Conservation (phyloP, 2,113 vertebrate genomes). For the Xyliphius kryptos region DNA sequence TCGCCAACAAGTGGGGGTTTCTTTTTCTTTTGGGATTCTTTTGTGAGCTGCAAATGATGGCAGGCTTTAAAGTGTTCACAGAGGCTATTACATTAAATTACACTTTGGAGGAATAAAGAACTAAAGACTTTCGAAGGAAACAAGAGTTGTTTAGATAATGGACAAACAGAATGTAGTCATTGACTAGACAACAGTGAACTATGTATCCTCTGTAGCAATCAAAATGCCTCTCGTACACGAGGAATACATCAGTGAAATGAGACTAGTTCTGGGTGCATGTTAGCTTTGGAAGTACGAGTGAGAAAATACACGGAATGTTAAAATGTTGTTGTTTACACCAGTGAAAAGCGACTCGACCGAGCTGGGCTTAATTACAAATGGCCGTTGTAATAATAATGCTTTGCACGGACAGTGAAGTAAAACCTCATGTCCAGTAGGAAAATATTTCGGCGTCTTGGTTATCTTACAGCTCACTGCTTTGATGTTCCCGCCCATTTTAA, state of each 20-base stretch:
- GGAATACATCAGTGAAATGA: background rate
- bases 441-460: background rate
- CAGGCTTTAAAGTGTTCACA: too few relatives aligned
- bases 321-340: background rate
- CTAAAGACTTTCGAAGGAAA: too few relatives aligned
- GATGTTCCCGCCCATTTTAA: slow-evolving; percentile 21
- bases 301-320: too few relatives aligned
- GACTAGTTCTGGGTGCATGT: background rate
- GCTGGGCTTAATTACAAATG: background rate
- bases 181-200: background rate
- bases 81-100: too few relatives aligned
- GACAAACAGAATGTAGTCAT: too few relatives aligned
- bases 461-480: slow-evolving; percentile 13
- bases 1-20: background rate
- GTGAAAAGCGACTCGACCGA: background rate
- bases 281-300: too few relatives aligned
- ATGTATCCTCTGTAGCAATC: background rate
- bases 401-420: background rate
- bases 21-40: background rate
- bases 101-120: too few relatives aligned
- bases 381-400: background rate
- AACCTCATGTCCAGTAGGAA: background rate
- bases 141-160: too few relatives aligned
- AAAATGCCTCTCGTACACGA: background rate
- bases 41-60: too few relatives aligned